Evolutionary conservation across 2,113 vertebrate species (phyloP).

Genomic region (Ciconia boyciana): DNA sequence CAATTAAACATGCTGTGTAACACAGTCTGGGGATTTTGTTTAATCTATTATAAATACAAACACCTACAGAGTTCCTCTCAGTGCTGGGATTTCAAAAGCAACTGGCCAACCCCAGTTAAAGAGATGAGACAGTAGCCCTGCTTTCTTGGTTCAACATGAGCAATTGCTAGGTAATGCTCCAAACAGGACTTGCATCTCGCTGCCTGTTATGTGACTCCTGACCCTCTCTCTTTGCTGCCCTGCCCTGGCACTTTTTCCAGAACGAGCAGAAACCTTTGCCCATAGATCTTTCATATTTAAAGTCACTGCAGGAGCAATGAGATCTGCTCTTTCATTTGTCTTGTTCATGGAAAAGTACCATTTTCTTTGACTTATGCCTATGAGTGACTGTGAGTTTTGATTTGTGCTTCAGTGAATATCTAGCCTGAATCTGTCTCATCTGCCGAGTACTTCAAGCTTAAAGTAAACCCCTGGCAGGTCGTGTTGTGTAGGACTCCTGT

Average conservation of each 20-base stretch:
- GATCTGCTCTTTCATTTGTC: neutral
- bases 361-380: neutral
- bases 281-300: neutral
- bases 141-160: neutral
- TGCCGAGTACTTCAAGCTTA: neutral
- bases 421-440: neutral
- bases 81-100: neutral
- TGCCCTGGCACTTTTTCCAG: neutral
- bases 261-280: neutral
- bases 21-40: neutral
- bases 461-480: neutral
- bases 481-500: neutral
- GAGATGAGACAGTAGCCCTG: neutral
- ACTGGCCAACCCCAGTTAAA: neutral
- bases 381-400: neutral
- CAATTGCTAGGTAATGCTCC: neutral
- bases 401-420: neutral
- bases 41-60: neutral
- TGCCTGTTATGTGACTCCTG: neutral
- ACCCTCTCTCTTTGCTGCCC: neutral
- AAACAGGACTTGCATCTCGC: neutral
- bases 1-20: neutral
- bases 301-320: neutral
- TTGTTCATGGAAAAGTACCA: neutral
- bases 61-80: neutral